These are phyloP conservation scores for Erannis defoliaria DNA, from an alignment of 2,888 invertebrate species.

Conservation along the genomic window DNA sequence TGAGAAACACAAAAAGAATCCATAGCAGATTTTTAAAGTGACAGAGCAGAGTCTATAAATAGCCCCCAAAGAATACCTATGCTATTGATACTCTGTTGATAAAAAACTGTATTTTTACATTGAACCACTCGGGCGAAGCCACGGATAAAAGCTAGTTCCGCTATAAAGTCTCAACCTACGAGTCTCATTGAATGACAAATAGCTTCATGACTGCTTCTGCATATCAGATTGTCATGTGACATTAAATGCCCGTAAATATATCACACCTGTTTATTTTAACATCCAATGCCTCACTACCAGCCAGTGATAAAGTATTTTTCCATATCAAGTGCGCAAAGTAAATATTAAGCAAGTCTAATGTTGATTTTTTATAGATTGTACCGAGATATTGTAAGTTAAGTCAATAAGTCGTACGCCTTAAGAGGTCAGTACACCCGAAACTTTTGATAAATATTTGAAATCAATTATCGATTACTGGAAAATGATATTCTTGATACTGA, in stretches of 20 bases:
- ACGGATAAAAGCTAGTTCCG: background rate
- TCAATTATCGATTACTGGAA: constrained; percentile 52
- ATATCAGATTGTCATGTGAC: constrained; percentile 45
- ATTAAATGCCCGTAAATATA: constrained; percentile 53
- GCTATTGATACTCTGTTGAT: no score
- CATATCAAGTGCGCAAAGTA: constrained; percentile 79
- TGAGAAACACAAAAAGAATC: no score
- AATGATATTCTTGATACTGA: constrained; percentile 15
- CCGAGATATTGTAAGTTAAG: constrained; percentile 59
- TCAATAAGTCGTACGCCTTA: constrained; percentile 55
- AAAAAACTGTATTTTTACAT: no score
- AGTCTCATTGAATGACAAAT: constrained; percentile 30
- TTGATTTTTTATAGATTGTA: constrained; percentile 82
- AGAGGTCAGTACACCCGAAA: constrained; percentile 74
- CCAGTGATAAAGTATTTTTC: constrained; percentile 66
- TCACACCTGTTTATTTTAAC: constrained; percentile 72
- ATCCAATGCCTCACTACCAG: constrained; percentile 54
- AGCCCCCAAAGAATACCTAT: background rate
- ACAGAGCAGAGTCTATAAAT: no score
- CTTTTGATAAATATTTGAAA: constrained; percentile 67
- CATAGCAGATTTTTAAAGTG: no score
- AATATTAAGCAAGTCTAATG: constrained; percentile 68
- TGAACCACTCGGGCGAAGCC: no score
- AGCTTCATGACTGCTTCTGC: constrained; percentile 19
- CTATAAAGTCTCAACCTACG: background rate